A percentile compares a stretch with the other conserved stretches of the same genome.
These are phyloP conservation scores for Chymomyza fuscimana DNA, from an alignment of 2,888 invertebrate species.

Conservation along the genomic window DNA sequence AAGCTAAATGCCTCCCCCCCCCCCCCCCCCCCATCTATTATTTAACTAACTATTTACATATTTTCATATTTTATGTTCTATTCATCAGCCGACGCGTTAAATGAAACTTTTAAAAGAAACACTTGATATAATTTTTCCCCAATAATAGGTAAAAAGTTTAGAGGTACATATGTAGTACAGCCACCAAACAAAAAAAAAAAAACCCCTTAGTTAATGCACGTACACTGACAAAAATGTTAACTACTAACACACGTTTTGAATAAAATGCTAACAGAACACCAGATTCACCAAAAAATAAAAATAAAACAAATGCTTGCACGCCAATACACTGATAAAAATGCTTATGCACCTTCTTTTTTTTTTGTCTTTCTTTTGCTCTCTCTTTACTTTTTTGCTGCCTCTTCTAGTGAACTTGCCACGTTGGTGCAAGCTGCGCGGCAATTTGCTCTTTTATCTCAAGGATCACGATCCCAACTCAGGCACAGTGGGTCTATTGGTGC, in stretches of 20 bases:
- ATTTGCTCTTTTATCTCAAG: constrained; percentile 95
- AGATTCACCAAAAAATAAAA: not conserved
- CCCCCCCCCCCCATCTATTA: not conserved
- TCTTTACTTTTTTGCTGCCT: not conserved
- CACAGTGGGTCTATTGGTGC: constrained; percentile 91
- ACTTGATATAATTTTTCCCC: not conserved
- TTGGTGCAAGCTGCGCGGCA: constrained; percentile 95
- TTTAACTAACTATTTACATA: not conserved
- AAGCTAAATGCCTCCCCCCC: not conserved
- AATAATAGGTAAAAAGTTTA: not conserved
- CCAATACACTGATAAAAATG: constrained; percentile 18
- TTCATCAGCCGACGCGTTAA: not conserved
- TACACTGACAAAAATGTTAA: not conserved
- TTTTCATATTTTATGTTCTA: not conserved
- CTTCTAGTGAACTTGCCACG: constrained; percentile 88
- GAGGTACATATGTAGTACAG: not conserved
- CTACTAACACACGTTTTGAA: not conserved
- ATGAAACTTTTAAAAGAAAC: not conserved
- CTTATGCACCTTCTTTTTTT: constrained; percentile 38
- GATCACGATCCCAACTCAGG: constrained; percentile 93
- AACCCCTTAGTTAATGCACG: not conserved
- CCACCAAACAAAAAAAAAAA: not conserved
- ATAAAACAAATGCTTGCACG: constrained; percentile 13
- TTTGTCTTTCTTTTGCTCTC: constrained; percentile 6
- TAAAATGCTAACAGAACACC: not conserved